These are phyloP conservation scores for Octopus bimaculoides DNA, from an alignment of 1,140 invertebrate species.

Conservation along the genomic window DNA sequence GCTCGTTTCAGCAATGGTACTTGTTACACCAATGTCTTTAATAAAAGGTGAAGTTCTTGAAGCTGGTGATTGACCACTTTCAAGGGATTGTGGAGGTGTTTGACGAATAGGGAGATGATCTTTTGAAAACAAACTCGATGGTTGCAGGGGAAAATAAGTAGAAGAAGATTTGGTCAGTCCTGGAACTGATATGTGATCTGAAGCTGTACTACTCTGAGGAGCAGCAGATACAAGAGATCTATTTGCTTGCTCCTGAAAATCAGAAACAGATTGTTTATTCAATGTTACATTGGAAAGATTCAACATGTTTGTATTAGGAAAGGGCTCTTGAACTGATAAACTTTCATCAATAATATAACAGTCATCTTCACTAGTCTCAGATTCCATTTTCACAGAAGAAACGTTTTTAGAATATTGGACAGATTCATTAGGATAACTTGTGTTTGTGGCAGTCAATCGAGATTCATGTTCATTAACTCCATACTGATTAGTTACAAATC, in stretches of 20 bases:
- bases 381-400: neutral
- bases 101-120: neutral
- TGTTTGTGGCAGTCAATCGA: neutral
- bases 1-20: neutral
- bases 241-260: neutral
- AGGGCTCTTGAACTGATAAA: neutral
- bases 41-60: neutral
- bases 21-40: neutral
- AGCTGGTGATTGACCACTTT: neutral
- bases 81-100: neutral
- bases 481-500: neutral
- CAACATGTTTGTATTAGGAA: neutral
- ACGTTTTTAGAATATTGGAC: neutral
- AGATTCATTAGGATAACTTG: neutral
- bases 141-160: neutral
- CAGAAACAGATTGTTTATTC: neutral
- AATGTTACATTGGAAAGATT: neutral
- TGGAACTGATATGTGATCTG: neutral
- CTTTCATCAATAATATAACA: slow-evolving; percentile 7
- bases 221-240: neutral
- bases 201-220: neutral
- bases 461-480: neutral
- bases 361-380: neutral
- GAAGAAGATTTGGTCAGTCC: neutral
- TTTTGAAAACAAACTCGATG: neutral